phyloP scores from a whole-genome alignment of 2,888 invertebrate genomes.

The Brenthis ino region DNA sequence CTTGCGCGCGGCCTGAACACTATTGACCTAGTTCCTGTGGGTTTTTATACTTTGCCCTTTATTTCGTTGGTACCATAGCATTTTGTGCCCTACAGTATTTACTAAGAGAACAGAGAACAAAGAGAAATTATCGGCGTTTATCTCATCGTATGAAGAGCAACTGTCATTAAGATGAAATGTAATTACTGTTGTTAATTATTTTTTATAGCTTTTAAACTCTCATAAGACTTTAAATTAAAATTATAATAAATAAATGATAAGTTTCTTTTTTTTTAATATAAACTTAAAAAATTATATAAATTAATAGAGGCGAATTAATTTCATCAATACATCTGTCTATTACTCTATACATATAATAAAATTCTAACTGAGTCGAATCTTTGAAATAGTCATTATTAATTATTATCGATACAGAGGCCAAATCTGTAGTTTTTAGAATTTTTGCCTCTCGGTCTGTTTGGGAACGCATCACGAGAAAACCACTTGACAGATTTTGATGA shows the following conservation, averaged over 20 bases:
- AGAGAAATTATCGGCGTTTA: constrained; percentile 2
- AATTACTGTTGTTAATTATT: constrained; percentile 5
- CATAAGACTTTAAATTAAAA: background rate
- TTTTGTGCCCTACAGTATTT: constrained; percentile 30
- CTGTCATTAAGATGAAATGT: constrained; percentile 14
- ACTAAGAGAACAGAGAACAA: constrained; percentile 21
- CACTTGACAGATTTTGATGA: too few relatives aligned
- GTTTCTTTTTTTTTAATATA: too few relatives aligned
- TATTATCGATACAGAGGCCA: too few relatives aligned
- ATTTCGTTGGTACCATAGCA: constrained; percentile 14
- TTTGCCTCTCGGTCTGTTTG: too few relatives aligned
- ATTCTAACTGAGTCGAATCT: too few relatives aligned
- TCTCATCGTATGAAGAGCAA: constrained; percentile 18
- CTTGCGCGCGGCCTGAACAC: constrained; percentile 23
- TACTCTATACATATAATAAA: too few relatives aligned
- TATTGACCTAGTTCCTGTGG: constrained; percentile 29
- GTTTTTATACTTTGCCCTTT: constrained; percentile 26
- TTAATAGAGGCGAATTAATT: too few relatives aligned
- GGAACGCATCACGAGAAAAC: too few relatives aligned
- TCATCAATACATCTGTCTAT: too few relatives aligned
- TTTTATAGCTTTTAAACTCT: background rate
- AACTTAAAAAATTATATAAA: too few relatives aligned
- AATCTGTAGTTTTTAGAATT: too few relatives aligned
- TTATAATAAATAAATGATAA: background rate
- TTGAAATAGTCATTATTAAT: too few relatives aligned